Percentiles rank a stretch among this genome's conserved stretches.
These are phyloP conservation scores for Cryptosula pallasiana DNA, from an alignment of 2,888 invertebrate species.

Conservation along the genomic window DNA sequence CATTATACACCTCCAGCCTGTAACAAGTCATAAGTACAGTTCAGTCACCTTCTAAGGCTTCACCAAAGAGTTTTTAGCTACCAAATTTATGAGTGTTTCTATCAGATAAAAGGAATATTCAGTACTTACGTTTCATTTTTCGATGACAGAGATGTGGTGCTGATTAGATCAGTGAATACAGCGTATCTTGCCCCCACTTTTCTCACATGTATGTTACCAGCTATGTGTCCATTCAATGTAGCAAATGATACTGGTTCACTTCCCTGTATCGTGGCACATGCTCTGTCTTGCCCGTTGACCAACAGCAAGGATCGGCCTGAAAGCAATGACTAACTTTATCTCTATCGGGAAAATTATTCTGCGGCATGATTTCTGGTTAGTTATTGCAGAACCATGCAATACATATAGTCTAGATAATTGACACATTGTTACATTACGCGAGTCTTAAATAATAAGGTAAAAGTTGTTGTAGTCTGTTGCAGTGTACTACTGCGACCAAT, in stretches of 20 bases:
- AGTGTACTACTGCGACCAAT: too few relatives aligned
- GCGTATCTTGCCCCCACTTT: background rate
- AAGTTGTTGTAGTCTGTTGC: too few relatives aligned
- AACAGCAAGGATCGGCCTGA: constrained; percentile 8
- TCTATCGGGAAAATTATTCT: too few relatives aligned
- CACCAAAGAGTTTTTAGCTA: background rate
- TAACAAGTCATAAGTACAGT: background rate
- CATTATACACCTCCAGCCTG: constrained; percentile 7
- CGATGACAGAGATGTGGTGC: background rate
- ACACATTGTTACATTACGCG: too few relatives aligned
- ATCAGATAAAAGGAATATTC: background rate
- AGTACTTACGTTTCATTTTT: too few relatives aligned
- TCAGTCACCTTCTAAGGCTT: too few relatives aligned
- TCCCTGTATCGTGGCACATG: constrained; percentile 17
- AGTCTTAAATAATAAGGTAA: too few relatives aligned
- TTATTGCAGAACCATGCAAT: too few relatives aligned
- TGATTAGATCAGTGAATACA: constrained; percentile 9
- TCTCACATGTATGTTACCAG: background rate
- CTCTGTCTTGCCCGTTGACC: background rate
- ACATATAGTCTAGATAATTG: too few relatives aligned
- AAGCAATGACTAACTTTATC: too few relatives aligned
- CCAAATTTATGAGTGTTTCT: background rate
- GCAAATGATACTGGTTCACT: background rate
- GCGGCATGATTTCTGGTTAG: too few relatives aligned
- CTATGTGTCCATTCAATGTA: background rate